Conservation (phyloP, 2,797 vertebrate species). For the Tadarida brasiliensis region DNA sequence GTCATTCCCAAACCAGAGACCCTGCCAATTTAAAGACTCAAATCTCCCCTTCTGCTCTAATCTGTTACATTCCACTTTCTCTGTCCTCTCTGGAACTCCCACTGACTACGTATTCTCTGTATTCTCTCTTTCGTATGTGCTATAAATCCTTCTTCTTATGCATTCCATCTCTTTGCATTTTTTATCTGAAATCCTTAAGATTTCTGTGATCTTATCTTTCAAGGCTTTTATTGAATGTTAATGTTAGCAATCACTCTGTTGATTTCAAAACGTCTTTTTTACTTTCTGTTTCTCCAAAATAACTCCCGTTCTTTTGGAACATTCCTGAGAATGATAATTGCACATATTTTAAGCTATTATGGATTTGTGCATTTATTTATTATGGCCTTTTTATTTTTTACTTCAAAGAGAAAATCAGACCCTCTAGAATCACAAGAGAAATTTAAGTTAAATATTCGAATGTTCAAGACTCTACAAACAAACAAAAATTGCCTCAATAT, state of each 20-base stretch:
- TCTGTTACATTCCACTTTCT: too few species aligned
- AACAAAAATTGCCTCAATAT: not conserved
- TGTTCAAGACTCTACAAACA: not conserved
- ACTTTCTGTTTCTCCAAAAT: not conserved
- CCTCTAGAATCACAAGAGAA: not conserved
- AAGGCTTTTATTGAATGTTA: not conserved
- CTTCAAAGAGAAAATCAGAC: not conserved
- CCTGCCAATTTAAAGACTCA: not conserved
- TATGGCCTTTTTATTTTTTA: too few species aligned
- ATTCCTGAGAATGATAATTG: not conserved
- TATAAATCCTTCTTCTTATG: not conserved
- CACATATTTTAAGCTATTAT: not conserved
- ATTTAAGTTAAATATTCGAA: constrained; percentile 9
- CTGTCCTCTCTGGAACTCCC: not conserved
- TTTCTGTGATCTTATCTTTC: not conserved
- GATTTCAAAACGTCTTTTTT: not conserved
- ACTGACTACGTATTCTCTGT: not conserved
- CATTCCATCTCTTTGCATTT: not conserved
- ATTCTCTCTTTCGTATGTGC: not conserved
- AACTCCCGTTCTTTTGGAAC: not conserved
- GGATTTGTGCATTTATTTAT: too few species aligned
- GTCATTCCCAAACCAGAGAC: not conserved
- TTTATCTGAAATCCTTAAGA: not conserved
- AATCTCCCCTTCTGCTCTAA: not conserved
- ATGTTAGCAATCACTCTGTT: not conserved